A percentile compares a stretch with the other conserved stretches of the same genome.
Evolutionary conservation across 2,113 vertebrate genomes (phyloP).

Genomic region (Zosterops japonicus): DNA sequence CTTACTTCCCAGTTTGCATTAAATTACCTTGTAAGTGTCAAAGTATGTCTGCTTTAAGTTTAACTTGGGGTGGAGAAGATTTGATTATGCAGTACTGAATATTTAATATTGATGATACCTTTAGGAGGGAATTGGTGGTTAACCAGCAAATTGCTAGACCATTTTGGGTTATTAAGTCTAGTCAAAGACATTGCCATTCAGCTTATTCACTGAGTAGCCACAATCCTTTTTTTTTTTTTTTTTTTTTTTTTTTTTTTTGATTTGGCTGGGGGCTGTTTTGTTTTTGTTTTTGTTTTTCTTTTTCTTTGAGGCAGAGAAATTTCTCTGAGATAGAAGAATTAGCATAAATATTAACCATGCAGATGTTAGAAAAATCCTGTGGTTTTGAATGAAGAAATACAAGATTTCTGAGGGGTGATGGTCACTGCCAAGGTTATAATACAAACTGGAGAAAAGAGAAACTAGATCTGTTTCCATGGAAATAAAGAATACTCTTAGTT

Average conservation of each 20-base stretch:
- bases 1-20: not conserved
- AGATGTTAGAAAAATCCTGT: not conserved
- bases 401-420: not conserved
- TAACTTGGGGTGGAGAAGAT: not conserved
- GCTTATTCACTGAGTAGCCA: not conserved
- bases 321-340: not conserved
- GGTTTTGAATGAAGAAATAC: not conserved
- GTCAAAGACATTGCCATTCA: not conserved
- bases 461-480: not conserved
- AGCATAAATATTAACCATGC: not conserved
- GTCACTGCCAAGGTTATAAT: not conserved
- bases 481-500: not conserved
- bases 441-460: not conserved
- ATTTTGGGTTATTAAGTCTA: not conserved
- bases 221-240: not conserved
- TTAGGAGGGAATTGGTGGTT: not conserved
- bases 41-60: not conserved
- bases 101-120: not conserved
- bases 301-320: not conserved
- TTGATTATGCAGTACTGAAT: not conserved
- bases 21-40: not conserved
- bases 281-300: no score
- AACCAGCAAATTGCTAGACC: not conserved
- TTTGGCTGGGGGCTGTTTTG: not conserved
- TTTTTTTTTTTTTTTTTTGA: no score